A percentile compares a stretch with the other conserved stretches of the same genome.
phyloP scores from a whole-genome alignment of 2,888 invertebrate genomes.

The Agelastica alni region DNA sequence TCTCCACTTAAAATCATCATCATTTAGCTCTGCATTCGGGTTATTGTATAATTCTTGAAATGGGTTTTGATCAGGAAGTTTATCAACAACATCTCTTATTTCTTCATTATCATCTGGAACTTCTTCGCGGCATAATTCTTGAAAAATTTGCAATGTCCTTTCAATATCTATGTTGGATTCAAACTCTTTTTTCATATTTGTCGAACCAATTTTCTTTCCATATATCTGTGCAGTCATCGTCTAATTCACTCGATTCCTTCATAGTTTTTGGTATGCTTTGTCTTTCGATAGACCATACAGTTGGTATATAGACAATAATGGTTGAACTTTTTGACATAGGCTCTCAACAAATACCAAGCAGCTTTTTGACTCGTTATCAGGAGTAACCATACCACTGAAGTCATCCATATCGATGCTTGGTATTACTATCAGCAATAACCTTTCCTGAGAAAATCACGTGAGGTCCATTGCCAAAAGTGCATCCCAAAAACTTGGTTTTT shows the following conservation, averaged over 20 bases:
- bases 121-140: constrained; percentile 40
- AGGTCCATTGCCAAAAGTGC: too few relatives aligned
- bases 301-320: constrained; percentile 48
- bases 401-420: too few relatives aligned
- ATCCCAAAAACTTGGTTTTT: too few relatives aligned
- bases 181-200: constrained; percentile 52
- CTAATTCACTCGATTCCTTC: constrained; percentile 45
- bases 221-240: constrained; percentile 50
- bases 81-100: neutral
- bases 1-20: too few relatives aligned
- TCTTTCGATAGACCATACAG: constrained; percentile 52
- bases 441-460: too few relatives aligned
- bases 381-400: too few relatives aligned
- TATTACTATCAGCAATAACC: too few relatives aligned
- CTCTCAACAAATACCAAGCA: constrained; percentile 54
- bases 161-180: constrained; percentile 46
- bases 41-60: too few relatives aligned
- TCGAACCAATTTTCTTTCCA: constrained; percentile 55
- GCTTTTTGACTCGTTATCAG: neutral
- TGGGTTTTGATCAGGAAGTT: too few relatives aligned
- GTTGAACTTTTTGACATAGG: constrained; percentile 52
- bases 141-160: constrained; percentile 50
- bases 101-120: neutral
- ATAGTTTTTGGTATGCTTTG: constrained; percentile 46
- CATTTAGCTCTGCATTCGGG: too few relatives aligned